Evolutionary conservation across 92 coral and sea anemone genomes (phyloP), one percentile per base, ranked within the genome.

Genomic region (Virgularia gustaviana): DNA sequence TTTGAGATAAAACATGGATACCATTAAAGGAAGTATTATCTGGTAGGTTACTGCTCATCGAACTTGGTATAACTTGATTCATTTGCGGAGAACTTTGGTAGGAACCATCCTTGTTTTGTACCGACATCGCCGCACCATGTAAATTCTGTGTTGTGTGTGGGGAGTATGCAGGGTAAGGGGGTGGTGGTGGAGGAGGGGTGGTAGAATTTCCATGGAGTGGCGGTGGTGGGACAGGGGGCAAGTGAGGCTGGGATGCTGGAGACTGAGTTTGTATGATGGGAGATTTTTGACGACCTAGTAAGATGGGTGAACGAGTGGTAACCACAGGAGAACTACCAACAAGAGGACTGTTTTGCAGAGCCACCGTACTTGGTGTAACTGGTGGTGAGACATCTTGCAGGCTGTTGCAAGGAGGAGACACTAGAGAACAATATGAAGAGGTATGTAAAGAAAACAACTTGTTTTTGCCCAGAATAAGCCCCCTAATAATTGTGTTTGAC

Each of bases 351-450:
- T 82, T 72, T 49, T 86, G 75, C 35, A 83, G 81, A 70, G 88
- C 83, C 9, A 89, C 82, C 43, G 96, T 87, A 28, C 91, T 85
- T 42, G 99, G 96, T 27, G 99, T 94, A 52, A 96, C 88, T 20
- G 99, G 90, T 22, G 99, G 99, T 7, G 99, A 94, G 31, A 94
- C 91, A 83, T 94, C 95, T 83, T 89, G 99, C 15, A 92, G 70
- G 71, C 94, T 92, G 72, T 89, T 89, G 12, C 86, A 84, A 41
- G 98, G 98, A 63, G 99, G n/a, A n/a, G n/a, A n/a, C n/a, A n/a
- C n/a, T n/a, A n/a, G n/a, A 91, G 44, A 81, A 95, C 88, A 83
- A 29, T 57, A 38, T 16, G 31, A 0, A 52, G 62, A 55, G 73
- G 43, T 59, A 10, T 54, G 60, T 25, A 30, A n/a, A 57, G 38